Evolutionary conservation across 2,888 invertebrate genomes (phyloP), one percentile per base, ranked within the genome.

Genomic region (Drosophila borealis): DNA sequence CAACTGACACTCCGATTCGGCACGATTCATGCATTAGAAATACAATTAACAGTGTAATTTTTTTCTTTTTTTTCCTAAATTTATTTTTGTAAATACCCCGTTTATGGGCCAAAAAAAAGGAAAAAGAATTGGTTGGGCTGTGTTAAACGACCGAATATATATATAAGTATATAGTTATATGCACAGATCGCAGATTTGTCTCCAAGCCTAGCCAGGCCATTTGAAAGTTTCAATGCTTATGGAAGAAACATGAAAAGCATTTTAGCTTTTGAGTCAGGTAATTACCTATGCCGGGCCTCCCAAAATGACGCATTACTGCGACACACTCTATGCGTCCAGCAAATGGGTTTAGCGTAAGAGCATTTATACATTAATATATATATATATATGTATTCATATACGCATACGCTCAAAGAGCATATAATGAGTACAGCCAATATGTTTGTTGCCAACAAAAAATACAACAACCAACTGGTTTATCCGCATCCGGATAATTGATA

Each of bases 401-500:
- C 25, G 48, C 53, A 42, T 57, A 48, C 60, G 19, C 21, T 46
- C 29, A 60, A 37, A 57, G 42, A 67, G 57, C 44, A 56, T 42
- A 70, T 46, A 65, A 60, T 44, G 39, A 49, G 54, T 41, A 55
- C 55, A 62, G 62, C 57, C 66, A 45, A 72, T 49, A 66, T 59
- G 46, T 61, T 62, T 44, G 70, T 48, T 69, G 77, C 64, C 50
- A 73, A 76, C 73, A 74, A 48, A 29, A 39, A n/a, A 17, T 39
- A 70, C 57, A 60, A 51, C 71, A 77, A 85, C 72, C 67, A 82
- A 85, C 85, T 70, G 85, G 82, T 80, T 80, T 84, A 51, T 36
- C 50, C 68, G 73, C 83, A 82, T 82, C 81, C 81, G 81, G 85
- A 82, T 85, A 82, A 82, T 80, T 78, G 70, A 57, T 63, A 66